These are phyloP conservation scores for Drosophila punjabiensis DNA, from an alignment of 1,140 invertebrate species.

Conservation along the genomic window DNA sequence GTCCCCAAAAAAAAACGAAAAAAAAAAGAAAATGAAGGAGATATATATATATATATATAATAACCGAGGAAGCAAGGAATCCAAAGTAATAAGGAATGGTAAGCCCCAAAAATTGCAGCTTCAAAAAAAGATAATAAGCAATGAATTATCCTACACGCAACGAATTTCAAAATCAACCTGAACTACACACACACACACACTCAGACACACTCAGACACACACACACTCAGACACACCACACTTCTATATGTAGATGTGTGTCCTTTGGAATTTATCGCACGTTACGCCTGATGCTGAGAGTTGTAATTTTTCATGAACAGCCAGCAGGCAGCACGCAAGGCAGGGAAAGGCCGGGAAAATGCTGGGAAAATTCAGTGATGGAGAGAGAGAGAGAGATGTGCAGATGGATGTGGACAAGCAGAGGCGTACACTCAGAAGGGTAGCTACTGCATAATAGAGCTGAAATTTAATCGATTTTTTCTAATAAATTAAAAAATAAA, in stretches of 20 bases:
- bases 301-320: conserved; percentile 78
- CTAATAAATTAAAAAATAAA: too few relatives aligned
- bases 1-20: conserved; percentile 18
- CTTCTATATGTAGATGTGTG: conserved; percentile 24
- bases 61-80: conserved; percentile 15
- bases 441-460: neutral
- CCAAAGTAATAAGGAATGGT: conserved; percentile 50
- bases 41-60: neutral
- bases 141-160: conserved; percentile 84
- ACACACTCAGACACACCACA: neutral
- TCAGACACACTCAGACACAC: conserved; percentile 6
- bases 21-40: neutral
- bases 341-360: conserved; percentile 19
- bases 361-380: conserved; percentile 5
- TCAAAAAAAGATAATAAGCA: conserved; percentile 81
- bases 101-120: conserved; percentile 69
- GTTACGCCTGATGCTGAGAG: conserved; percentile 77
- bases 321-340: conserved; percentile 37
- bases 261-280: conserved; percentile 73
- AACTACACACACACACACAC: conserved; percentile 26
- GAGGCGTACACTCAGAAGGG: neutral
- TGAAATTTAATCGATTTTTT: too few relatives aligned
- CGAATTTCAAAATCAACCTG: conserved; percentile 77
- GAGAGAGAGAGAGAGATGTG: neutral
- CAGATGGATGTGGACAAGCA: conserved; percentile 7